Evolutionary conservation across 2,113 vertebrate species (phyloP).

Genomic region (Chloropsis hardwickii): DNA sequence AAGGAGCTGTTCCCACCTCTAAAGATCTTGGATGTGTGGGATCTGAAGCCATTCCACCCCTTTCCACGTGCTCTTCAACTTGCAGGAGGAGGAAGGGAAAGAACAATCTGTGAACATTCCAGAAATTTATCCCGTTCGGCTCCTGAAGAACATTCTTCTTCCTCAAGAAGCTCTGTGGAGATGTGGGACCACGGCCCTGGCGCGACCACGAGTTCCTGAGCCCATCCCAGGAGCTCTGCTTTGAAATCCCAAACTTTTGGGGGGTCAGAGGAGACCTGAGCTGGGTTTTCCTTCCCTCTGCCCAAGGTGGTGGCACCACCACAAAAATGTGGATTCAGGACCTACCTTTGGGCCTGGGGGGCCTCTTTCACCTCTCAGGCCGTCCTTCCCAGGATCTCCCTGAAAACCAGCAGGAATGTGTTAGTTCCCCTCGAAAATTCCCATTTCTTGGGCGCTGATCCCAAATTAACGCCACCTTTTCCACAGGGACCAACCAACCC

Average conservation of each 20-base stretch:
- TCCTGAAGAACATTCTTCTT: neutral
- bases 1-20: neutral
- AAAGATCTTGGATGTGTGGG: neutral
- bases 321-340: neutral
- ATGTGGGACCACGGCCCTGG: neutral
- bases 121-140: fast-evolving
- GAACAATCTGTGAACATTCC: neutral
- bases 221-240: neutral
- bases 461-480: neutral
- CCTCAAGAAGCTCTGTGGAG: neutral
- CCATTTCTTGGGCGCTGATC: fast-evolving
- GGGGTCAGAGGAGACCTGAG: neutral
- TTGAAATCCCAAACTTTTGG: neutral
- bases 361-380: slow-evolving; percentile 68
- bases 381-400: slow-evolving; percentile 67
- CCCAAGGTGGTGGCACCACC: neutral
- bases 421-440: neutral
- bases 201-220: fast-evolving
- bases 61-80: neutral
- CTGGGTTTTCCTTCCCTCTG: neutral
- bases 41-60: neutral
- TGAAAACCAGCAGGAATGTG: neutral
- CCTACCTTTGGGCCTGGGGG: slow-evolving; percentile 78
- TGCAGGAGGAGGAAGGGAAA: neutral
- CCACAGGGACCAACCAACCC: neutral